Base-by-base conservation (phyloP, 2,113 vertebrate species). In the Alligator mississippiensis region DNA sequence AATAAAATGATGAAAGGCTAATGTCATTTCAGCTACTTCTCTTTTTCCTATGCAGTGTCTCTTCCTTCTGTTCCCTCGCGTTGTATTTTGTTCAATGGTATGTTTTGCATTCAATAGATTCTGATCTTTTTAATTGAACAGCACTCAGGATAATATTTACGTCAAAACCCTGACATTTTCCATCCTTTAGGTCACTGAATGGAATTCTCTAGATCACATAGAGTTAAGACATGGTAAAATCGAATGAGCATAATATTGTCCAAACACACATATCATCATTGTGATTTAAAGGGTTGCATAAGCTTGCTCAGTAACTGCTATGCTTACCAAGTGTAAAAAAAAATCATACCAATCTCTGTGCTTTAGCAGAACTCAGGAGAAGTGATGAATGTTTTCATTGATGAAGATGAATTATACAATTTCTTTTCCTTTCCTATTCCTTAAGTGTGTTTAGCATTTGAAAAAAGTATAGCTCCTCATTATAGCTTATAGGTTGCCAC, bases 331-430 rank as follows among this genome's bases (percentile, higher is more conserved):
- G 27, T 87, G 92, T 89, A 30, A 60, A 7, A 47, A 47, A 66
- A 80, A 90, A 75, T 28, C 28, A 74, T 92, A 72, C 16, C 38
- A 80, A 70, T 81, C 9, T 88, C 30, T 77, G 5, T 78, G 57
- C 2, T 1, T 6, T 24, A 83, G 82, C 34, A 88, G 72, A 94
- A 93, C 14, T 63, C 82, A 3, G 25, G 62, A 4, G 6, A 92
- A 81, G 2, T 82, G 60, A 94, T 93, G 64, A 76, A 93, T 78
- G 15, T 79, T 93, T 93, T 93, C 93, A 77, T 93, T 89, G 92
- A 15, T 75, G 59, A 75, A 68, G 22, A 62, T 93, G 75, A 96
- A 61, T 94, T 90, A 78, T 58, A 25, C 28, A 82, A 15, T 80
- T 55, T 90, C 22, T 89, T 96, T 70, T 87, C 22, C 5, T 64